Conservation (phyloP, 2,888 invertebrate genomes). For the Homarus gammarus region DNA sequence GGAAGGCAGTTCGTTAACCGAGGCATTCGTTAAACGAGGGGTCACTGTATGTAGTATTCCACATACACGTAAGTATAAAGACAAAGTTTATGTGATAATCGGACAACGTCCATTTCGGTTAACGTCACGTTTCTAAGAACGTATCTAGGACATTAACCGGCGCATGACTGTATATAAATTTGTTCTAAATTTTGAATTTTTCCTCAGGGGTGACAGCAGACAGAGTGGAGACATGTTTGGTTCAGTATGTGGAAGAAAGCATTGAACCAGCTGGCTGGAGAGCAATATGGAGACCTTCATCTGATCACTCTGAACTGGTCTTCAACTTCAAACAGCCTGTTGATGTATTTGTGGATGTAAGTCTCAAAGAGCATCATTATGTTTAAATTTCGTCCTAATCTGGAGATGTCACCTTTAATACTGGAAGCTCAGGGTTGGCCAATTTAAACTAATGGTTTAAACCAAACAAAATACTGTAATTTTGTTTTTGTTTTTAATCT, state of each 20-base stretch:
- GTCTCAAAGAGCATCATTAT: background rate
- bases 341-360: constrained; percentile 51
- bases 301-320: background rate
- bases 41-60: background rate
- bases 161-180: background rate
- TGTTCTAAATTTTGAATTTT: background rate
- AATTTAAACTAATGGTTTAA: too few species aligned
- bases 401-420: background rate
- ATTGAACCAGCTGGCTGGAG: constrained; percentile 73
- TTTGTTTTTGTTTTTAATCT: too few species aligned
- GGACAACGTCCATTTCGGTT: background rate
- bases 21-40: too few species aligned
- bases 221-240: constrained; percentile 49
- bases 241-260: constrained; percentile 61
- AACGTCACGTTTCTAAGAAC: background rate
- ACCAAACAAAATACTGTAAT: too few species aligned
- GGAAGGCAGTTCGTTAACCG: too few species aligned
- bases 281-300: constrained; percentile 62
- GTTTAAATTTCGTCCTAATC: background rate
- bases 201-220: constrained; percentile 40
- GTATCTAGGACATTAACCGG: background rate
- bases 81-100: background rate
- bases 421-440: too few species aligned
- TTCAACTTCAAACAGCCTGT: constrained; percentile 6
- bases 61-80: background rate